Percentiles rank a stretch among this genome's conserved stretches.
Conservation (phyloP, 1,140 invertebrate genomes). For the Monomorium pharaonis region DNA sequence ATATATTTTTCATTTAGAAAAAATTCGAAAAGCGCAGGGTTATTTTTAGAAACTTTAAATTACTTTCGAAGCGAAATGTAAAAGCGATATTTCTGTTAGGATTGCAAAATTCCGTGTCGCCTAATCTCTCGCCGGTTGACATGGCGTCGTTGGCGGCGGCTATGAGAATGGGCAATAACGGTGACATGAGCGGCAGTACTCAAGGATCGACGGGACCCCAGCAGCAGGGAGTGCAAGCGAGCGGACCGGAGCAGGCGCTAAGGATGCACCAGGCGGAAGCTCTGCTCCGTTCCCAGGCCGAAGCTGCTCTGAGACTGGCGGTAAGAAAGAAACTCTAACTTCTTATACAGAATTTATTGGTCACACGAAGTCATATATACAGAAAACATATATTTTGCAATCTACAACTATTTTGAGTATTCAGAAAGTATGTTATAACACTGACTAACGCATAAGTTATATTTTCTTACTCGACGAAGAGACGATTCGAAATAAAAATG, state of each 20-base stretch:
- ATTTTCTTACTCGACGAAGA: background rate
- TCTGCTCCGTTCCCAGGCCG: slow-evolving; percentile 92
- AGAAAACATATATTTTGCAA: too few species aligned
- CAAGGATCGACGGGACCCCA: slow-evolving; percentile 86
- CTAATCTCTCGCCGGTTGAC: slow-evolving; percentile 87
- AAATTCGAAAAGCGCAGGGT: background rate
- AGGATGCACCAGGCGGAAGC: slow-evolving; percentile 92
- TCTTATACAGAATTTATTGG: background rate
- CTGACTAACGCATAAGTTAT: background rate
- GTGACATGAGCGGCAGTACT: slow-evolving; percentile 83
- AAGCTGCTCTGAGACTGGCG: slow-evolving; percentile 92
- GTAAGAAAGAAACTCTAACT: slow-evolving; percentile 83
- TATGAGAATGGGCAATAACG: slow-evolving; percentile 91
- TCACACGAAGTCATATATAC: too few species aligned
- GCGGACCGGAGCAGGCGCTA: slow-evolving; percentile 88
- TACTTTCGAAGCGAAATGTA: background rate
- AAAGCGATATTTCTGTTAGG: slow-evolving; percentile 71
- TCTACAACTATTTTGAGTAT: background rate
- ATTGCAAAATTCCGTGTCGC: slow-evolving; percentile 84
- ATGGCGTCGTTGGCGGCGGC: slow-evolving; percentile 92
- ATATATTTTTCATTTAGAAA: background rate
- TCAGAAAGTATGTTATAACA: background rate
- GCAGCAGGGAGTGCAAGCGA: slow-evolving; percentile 86
- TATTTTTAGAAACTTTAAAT: background rate
- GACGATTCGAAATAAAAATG: background rate